Base-by-base conservation (phyloP, 2,888 invertebrate species). In the Clostera curtula region DNA sequence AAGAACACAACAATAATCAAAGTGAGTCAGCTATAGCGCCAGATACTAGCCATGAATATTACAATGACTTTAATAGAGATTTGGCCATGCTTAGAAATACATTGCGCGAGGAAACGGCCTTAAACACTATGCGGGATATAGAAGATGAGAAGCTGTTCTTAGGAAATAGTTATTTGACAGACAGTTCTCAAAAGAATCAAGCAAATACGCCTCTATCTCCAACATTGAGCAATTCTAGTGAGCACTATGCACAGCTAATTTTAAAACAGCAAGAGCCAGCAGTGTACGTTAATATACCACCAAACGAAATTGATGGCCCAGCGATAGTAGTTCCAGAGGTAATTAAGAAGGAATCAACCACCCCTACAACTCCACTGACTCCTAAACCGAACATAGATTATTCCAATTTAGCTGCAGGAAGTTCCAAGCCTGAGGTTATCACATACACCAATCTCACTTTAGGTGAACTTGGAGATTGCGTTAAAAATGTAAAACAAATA, bases 1-100 rank as follows among this genome's bases (percentile, higher is more conserved):
- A 75, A 45, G 85, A 85, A 49, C 75, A 80, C 35, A 84, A 84
- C 31, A 85, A 85, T 36, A 85, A 85, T 41, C 76, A 71, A 41
- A 49, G 62, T 31, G 73, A 79, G 31, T 25, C 36, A 27, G 49
- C 37, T 19, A n/a, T n/a, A n/a, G n/a, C n/a, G n/a, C 42, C 56
- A 15, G 71, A 74, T 19, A 34, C 50, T 2, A 49, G 55, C 27
- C 83, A 80, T 54, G 64, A 72, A 6, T 85, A 85, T 28, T 65
- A 69, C 22, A 82, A 84, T 64, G 85, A 84, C 43, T 49, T 85
- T 1, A 74, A 56, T 29, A 66, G 77, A 40, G 85, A 85, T 49
- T 48, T 85, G 30, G 83, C 79, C 9, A 61, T 73, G 18, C 56
- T 85, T 8, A 65, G 85, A 26, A 74, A 63, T 25, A 69, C 68